Evolutionary conservation across 2,888 invertebrate genomes (phyloP), one percentile per base, ranked within the genome.

Genomic region (Amblyjoppa fuscipennis): DNA sequence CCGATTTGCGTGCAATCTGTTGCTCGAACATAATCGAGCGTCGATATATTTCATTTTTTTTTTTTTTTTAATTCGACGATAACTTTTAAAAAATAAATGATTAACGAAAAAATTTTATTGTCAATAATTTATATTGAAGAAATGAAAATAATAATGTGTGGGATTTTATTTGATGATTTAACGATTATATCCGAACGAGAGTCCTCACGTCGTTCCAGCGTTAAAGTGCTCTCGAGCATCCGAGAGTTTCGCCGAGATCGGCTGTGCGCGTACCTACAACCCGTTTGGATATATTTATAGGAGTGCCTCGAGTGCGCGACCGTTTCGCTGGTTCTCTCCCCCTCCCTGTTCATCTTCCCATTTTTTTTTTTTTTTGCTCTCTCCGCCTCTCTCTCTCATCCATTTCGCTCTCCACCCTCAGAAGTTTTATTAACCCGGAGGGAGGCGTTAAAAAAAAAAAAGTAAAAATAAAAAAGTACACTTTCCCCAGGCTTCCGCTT

Each of bases 201-300:
- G 61, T 31, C 31, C 16, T 61, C 61, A 34, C 61, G 61, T 61
- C 61, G 61, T 64, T 73, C n/a, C 59, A 74, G 59, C 45, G 59
- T 61, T 74, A 59, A 59, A 74, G 73, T 59, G 73, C 73, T 59
- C 59, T 74, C 59, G 51, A 61, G 41, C 73, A 45, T 74, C 73
- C 73, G 45, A 28, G 73, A 74, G 64, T 66, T 66, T 51, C 75
- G 64, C 66, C 34, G 51, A 51, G 51, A 34, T 64, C 49, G 75
- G 61, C 28, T 61, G 31, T 61, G 31, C 31, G 61, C 31, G 31
- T 61, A 61, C 61, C 61, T 31, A 76, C 75, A 76, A 76, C 75
- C 75, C 75, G 75, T 66, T 76, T 76, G 51, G 75, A 66, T 76
- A 76, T 76, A 76, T 76, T 76, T 76, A 78, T 78, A 69, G 78